These are phyloP conservation scores for Montipora sp. DNA, from an alignment of 64 coral and sea anemone species.

Conservation along the genomic window DNA sequence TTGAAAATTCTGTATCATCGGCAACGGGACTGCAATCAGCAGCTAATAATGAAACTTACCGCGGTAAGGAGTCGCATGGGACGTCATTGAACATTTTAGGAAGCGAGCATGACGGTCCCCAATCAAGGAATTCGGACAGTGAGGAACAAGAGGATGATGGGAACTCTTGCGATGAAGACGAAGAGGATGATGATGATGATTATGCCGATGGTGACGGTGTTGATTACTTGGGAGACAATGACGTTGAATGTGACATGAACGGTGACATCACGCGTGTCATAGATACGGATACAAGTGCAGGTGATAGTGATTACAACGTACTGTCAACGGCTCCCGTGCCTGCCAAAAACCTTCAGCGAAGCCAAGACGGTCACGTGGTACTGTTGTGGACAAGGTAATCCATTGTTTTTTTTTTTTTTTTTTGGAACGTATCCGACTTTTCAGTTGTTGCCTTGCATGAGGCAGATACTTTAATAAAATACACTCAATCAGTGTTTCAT, in stretches of 20 bases:
- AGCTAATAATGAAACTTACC: constrained; percentile 39
- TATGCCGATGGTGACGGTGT: constrained; percentile 21
- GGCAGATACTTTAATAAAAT: too few relatives aligned
- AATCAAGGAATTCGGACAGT: constrained; percentile 22
- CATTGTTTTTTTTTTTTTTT: not conserved
- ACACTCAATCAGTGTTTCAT: too few relatives aligned
- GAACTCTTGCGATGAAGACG: constrained; percentile 32
- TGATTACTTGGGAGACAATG: not conserved
- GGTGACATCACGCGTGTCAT: constrained; percentile 21
- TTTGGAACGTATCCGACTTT: too few relatives aligned
- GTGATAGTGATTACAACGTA: constrained; percentile 17
- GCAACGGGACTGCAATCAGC: constrained; percentile 32
- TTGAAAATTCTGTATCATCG: constrained; percentile 36
- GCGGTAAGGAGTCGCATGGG: not conserved
- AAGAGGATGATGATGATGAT: constrained; percentile 55
- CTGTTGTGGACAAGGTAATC: constrained; percentile 67
- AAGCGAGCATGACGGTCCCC: not conserved
- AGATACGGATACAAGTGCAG: constrained; percentile 10
- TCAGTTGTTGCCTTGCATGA: too few relatives aligned
- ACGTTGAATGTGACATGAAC: constrained; percentile 7
- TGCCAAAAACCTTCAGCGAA: constrained; percentile 60
- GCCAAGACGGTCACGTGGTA: constrained; percentile 64
- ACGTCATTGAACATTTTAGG: not conserved
- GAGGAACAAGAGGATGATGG: constrained; percentile 61
- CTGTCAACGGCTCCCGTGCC: constrained; percentile 5